A percentile compares a stretch with the other conserved stretches of the same genome.
phyloP scores from a whole-genome alignment of 2,888 invertebrate species.

The Timema podura region DNA sequence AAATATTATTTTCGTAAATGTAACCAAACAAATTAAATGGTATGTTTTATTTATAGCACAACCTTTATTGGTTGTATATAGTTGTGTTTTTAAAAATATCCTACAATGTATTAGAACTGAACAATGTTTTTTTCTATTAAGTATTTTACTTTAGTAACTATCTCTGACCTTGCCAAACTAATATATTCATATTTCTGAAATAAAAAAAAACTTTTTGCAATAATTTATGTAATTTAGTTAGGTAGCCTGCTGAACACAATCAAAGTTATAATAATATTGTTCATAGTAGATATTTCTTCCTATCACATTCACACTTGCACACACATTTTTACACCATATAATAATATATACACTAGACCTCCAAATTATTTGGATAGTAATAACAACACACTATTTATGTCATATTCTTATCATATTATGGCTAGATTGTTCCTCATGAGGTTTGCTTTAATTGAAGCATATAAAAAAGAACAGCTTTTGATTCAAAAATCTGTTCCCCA shows the following conservation, averaged over 20 bases:
- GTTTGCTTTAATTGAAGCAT: constrained; percentile 12
- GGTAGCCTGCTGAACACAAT: too few relatives aligned
- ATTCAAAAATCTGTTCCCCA: too few relatives aligned
- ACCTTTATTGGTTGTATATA: constrained; percentile 16
- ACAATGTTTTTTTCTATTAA: background rate
- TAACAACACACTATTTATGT: constrained; percentile 12
- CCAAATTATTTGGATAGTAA: background rate
- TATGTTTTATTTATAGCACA: constrained; percentile 26
- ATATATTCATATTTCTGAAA: constrained; percentile 22
- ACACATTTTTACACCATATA: too few relatives aligned
- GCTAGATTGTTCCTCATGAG: constrained; percentile 3
- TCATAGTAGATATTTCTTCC: too few relatives aligned
- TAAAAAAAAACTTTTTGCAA: constrained; percentile 11
- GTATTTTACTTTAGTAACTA: constrained; percentile 19
- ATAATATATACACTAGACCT: too few relatives aligned
- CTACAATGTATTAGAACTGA: constrained; percentile 15
- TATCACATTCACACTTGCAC: too few relatives aligned
- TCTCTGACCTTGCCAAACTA: background rate
- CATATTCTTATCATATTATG: background rate
- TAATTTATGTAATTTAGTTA: too few relatives aligned
- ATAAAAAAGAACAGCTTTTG: constrained; percentile 9
- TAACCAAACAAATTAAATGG: constrained; percentile 22
- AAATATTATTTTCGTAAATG: constrained; percentile 19
- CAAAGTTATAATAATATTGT: too few relatives aligned
- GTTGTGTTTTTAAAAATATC: constrained; percentile 22